phyloP scores from a whole-genome alignment of 2,888 invertebrate species.

The Eledone cirrhosa region DNA sequence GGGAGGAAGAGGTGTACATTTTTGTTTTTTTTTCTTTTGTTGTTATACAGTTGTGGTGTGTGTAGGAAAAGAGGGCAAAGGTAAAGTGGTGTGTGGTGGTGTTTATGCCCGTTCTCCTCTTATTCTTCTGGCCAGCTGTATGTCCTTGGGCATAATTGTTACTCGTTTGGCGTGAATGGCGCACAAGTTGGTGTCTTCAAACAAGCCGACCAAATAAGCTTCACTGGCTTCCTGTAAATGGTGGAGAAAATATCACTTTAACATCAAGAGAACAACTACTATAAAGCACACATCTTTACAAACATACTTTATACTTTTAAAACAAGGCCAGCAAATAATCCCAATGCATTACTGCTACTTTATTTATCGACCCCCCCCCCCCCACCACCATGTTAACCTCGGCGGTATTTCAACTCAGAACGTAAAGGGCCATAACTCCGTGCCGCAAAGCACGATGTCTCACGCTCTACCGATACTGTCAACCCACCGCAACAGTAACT shows the following conservation, averaged over 20 bases:
- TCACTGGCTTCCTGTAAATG: conserved; percentile 61
- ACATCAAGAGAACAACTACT: too few species aligned
- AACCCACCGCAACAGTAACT: too few species aligned
- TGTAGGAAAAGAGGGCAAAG: conserved; percentile 7
- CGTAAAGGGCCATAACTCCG: too few species aligned
- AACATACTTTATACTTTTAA: too few species aligned
- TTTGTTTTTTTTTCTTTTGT: not conserved
- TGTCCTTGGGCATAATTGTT: conserved; percentile 98
- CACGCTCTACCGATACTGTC: too few species aligned
- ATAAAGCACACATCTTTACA: too few species aligned
- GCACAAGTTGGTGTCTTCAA: conserved; percentile 97
- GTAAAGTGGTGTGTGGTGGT: not conserved
- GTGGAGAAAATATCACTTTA: not conserved
- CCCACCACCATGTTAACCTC: too few species aligned
- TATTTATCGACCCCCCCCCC: too few species aligned
- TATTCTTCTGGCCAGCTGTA: conserved; percentile 94
- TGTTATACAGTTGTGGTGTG: not conserved
- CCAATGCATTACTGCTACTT: too few species aligned
- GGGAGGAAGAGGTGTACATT: not conserved
- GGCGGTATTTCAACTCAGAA: too few species aligned
- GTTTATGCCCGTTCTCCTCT: conserved; percentile 83
- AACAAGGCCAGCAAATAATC: too few species aligned
- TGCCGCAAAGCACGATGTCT: too few species aligned
- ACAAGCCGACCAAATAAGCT: conserved; percentile 75
- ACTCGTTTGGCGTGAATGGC: conserved; percentile 97